Conservation (phyloP, 1,140 invertebrate species). For the Pseudomyrmex dendroicus region DNA sequence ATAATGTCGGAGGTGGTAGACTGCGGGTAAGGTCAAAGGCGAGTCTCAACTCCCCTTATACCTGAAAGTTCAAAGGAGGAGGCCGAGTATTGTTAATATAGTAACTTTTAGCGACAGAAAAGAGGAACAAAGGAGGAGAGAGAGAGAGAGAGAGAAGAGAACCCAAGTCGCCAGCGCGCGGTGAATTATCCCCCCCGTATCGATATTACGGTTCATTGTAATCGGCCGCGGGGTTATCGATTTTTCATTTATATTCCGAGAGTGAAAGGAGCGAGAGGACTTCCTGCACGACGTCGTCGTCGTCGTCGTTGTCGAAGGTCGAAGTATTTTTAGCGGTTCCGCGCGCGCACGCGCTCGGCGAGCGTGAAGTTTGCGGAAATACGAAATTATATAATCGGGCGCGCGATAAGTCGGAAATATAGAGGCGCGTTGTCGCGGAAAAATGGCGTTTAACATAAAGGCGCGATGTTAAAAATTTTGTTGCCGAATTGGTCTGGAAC, state of each 20-base stretch:
- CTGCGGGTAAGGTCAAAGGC: slow-evolving; percentile 57
- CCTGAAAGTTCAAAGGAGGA: slow-evolving; percentile 41
- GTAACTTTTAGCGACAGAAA: slow-evolving; percentile 23
- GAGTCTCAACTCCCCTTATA: slow-evolving; percentile 18
- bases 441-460: background rate
- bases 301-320: slow-evolving; percentile 27
- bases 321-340: slow-evolving; percentile 43
- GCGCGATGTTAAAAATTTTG: background rate
- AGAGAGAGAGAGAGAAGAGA: background rate
- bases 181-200: slow-evolving; percentile 48
- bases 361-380: slow-evolving; percentile 24
- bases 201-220: slow-evolving; percentile 46
- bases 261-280: background rate
- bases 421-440: background rate
- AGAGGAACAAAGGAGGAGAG: background rate
- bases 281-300: background rate
- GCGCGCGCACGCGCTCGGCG: background rate
- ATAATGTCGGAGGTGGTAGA: slow-evolving; percentile 49
- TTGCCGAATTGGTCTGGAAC: background rate
- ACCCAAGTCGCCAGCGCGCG: background rate
- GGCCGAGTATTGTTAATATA: slow-evolving; percentile 43
- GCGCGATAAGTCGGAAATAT: slow-evolving; percentile 6
- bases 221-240: slow-evolving; percentile 44
- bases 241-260: slow-evolving; percentile 49
- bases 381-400: background rate